A percentile compares a stretch with the other conserved stretches of the same genome.
Evolutionary conservation across 2,888 invertebrate genomes (phyloP).

Genomic region (Epiperipatus broadwayi): DNA sequence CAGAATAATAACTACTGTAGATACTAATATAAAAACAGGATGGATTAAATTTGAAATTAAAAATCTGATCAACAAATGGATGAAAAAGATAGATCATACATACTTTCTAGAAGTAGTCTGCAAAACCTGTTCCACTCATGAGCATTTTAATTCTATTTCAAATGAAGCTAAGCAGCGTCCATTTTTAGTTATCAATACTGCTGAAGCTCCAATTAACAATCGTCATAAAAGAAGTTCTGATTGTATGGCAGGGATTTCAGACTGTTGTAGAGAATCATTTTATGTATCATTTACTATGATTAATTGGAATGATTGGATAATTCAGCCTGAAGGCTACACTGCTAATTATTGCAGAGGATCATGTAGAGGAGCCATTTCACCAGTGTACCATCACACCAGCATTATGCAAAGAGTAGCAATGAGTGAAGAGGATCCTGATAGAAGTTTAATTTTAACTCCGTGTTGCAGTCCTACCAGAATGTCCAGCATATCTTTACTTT

Average conservation of each 20-base stretch:
- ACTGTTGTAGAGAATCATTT: slow-evolving; percentile 36
- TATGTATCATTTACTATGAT: slow-evolving; percentile 63
- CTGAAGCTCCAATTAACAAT: slow-evolving; percentile 29
- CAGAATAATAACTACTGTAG: not conserved
- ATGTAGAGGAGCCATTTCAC: slow-evolving; percentile 40
- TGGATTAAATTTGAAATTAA: slow-evolving; percentile 62
- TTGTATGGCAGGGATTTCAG: slow-evolving; percentile 48
- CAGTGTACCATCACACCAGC: too few relatives aligned
- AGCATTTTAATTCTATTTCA: slow-evolving; percentile 41
- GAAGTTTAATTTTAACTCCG: slow-evolving; percentile 44
- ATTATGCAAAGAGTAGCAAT: slow-evolving; percentile 19
- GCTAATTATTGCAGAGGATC: slow-evolving; percentile 70
- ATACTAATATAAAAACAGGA: slow-evolving; percentile 38
- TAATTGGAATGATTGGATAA: slow-evolving; percentile 74
- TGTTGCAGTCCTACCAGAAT: slow-evolving; percentile 71
- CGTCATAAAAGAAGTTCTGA: slow-evolving; percentile 28
- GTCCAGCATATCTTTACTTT: slow-evolving; percentile 55
- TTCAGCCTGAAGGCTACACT: slow-evolving; percentile 58
- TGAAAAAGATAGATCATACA: slow-evolving; percentile 41
- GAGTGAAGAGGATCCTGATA: not conserved
- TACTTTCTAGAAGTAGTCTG: slow-evolving; percentile 57
- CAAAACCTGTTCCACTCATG: slow-evolving; percentile 45
- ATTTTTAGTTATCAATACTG: slow-evolving; percentile 52
- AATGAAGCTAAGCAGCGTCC: slow-evolving; percentile 32
- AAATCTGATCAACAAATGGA: slow-evolving; percentile 54